Evolutionary conservation across 2,888 invertebrate species (phyloP).

Genomic region (Erannis defoliaria): DNA sequence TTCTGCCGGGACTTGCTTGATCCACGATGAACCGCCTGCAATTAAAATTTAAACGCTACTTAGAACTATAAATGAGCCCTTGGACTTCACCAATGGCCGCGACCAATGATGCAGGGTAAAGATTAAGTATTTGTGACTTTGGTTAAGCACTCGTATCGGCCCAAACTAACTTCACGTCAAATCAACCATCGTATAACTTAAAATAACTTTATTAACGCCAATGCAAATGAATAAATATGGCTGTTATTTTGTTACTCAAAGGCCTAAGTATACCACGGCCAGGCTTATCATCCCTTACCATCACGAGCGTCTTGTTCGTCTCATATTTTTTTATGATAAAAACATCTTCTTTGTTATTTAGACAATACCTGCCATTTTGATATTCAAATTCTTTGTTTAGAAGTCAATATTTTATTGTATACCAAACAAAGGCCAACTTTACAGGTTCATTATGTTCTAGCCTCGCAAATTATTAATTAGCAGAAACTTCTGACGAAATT

Average conservation of each 20-base stretch:
- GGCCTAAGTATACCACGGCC: too few relatives aligned
- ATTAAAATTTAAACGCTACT: conserved; percentile 51
- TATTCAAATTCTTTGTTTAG: conserved; percentile 19
- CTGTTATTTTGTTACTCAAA: too few relatives aligned
- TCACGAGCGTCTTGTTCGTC: too few relatives aligned
- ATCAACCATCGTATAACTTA: too few relatives aligned
- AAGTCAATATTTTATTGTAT: conserved; percentile 21
- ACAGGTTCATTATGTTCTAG: conserved; percentile 5
- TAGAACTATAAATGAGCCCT: conserved; percentile 25
- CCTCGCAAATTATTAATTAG: conserved; percentile 19
- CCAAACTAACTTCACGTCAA: conserved; percentile 1
- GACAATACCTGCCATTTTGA: conserved; percentile 3
- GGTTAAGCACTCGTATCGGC: background rate
- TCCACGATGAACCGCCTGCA: conserved; percentile 41
- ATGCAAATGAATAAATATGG: too few relatives aligned
- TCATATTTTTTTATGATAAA: too few relatives aligned
- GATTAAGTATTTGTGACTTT: background rate
- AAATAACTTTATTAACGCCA: too few relatives aligned
- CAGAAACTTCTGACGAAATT: conserved; percentile 27
- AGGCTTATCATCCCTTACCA: too few relatives aligned
- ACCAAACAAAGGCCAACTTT: conserved; percentile 21
- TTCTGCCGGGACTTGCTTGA: conserved; percentile 23
- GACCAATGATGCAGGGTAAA: conserved; percentile 8
- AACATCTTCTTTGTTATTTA: too few relatives aligned
- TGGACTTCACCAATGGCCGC: conserved; percentile 24